These are phyloP conservation scores for Phytoseiulus persimilis DNA, from an alignment of 2,888 invertebrate species.

Conservation along the genomic window DNA sequence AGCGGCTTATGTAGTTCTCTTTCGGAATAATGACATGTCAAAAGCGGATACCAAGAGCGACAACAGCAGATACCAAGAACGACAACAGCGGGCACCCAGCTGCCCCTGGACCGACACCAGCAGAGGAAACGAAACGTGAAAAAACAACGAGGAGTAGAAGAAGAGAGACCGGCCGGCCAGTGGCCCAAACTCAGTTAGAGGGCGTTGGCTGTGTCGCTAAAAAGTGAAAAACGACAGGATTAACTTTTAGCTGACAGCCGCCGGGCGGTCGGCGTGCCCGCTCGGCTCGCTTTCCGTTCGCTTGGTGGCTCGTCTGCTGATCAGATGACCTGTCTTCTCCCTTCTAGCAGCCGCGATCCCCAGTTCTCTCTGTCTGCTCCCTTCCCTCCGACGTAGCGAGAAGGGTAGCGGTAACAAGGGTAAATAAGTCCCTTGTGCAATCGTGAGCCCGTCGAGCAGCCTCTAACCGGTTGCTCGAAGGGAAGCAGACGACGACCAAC, in stretches of 20 bases:
- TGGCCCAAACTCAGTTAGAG: constrained; percentile 37
- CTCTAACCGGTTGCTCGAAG: background rate
- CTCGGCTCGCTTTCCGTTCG: background rate
- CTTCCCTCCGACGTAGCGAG: background rate
- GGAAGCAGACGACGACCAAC: background rate
- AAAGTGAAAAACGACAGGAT: constrained; percentile 39
- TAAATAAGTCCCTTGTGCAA: background rate
- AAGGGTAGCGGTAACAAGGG: background rate
- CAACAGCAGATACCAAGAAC: background rate
- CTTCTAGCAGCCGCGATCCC: background rate
- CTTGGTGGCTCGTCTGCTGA: background rate
- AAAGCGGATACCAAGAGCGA: background rate
- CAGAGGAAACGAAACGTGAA: background rate
- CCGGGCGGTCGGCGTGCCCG: background rate
- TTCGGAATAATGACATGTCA: background rate
- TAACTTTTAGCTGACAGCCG: background rate
- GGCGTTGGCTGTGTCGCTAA: constrained; percentile 11
- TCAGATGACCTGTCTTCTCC: background rate
- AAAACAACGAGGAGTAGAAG: constrained; percentile 39
- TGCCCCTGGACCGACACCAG: background rate
- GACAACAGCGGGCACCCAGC: background rate
- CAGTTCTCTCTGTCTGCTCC: background rate
- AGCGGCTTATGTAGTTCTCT: background rate
- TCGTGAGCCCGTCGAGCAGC: background rate
- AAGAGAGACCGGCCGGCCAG: constrained; percentile 36